These are phyloP conservation scores for Timema cristinae DNA, from an alignment of 2,888 invertebrate species.

Conservation along the genomic window DNA sequence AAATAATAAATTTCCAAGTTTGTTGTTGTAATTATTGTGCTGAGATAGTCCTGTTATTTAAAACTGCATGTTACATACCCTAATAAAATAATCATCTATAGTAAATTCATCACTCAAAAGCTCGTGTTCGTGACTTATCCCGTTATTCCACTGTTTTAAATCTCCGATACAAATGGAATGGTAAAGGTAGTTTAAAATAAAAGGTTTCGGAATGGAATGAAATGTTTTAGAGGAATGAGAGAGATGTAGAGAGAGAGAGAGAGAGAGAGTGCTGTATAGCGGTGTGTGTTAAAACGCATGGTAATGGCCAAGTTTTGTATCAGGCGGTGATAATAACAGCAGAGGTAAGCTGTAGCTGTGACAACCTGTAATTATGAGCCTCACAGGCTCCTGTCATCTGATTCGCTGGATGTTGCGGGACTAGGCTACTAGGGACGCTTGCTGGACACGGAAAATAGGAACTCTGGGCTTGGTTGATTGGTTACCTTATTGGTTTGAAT, in stretches of 20 bases:
- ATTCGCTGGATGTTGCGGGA: not conserved
- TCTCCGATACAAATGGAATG: constrained; percentile 7
- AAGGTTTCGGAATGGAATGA: constrained; percentile 12
- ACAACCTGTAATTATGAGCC: constrained; percentile 15
- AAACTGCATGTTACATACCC: too few relatives aligned
- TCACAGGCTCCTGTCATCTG: constrained; percentile 1
- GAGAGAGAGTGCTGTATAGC: not conserved
- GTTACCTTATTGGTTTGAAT: too few relatives aligned
- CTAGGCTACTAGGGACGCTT: too few relatives aligned
- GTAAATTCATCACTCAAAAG: too few relatives aligned
- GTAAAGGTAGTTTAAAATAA: constrained; percentile 9
- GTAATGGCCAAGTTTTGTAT: constrained; percentile 16
- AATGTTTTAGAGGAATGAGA: not conserved
- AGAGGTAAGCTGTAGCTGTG: constrained; percentile 13
- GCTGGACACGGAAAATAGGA: too few relatives aligned
- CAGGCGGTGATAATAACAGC: constrained; percentile 17
- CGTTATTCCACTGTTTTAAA: too few relatives aligned
- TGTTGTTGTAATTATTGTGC: too few relatives aligned
- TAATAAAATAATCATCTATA: too few relatives aligned
- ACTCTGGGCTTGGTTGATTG: too few relatives aligned
- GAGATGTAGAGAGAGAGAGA: not conserved
- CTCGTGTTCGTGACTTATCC: too few relatives aligned
- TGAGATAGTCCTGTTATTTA: too few relatives aligned
- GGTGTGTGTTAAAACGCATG: not conserved
- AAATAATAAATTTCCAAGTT: too few relatives aligned